phyloP scores from a whole-genome alignment of 2,113 vertebrate species.

The Pitta sordida region DNA sequence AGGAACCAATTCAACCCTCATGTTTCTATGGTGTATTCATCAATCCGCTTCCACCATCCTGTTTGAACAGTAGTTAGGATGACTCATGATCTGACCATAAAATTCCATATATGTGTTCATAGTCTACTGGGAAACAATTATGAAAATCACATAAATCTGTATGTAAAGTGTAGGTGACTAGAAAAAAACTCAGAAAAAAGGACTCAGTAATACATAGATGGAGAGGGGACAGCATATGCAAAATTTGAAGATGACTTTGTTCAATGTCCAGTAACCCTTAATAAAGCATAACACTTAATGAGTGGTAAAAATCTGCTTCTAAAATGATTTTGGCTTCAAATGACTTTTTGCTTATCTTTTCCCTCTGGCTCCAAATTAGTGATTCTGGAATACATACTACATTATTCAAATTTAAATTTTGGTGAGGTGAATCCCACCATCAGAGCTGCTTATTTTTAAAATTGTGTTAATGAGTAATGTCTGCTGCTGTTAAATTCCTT shows the following conservation, averaged over 20 bases:
- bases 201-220: background rate
- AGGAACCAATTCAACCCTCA: background rate
- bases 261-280: background rate
- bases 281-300: background rate
- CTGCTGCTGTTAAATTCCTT: background rate
- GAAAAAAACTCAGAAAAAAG: background rate
- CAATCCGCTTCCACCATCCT: background rate
- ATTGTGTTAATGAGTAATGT: background rate
- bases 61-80: background rate
- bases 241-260: background rate
- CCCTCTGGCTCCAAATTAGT: background rate
- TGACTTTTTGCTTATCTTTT: background rate
- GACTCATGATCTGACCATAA: background rate
- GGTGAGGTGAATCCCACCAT: background rate
- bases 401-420: background rate
- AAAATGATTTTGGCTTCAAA: background rate
- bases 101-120: background rate
- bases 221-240: background rate
- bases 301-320: background rate
- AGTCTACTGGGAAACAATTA: background rate
- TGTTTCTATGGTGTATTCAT: background rate
- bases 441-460: background rate
- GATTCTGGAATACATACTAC: background rate
- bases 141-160: background rate
- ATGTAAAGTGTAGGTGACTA: background rate